Conservation (phyloP, 1,140 invertebrate species). For the Phthorimaea operculella region DNA sequence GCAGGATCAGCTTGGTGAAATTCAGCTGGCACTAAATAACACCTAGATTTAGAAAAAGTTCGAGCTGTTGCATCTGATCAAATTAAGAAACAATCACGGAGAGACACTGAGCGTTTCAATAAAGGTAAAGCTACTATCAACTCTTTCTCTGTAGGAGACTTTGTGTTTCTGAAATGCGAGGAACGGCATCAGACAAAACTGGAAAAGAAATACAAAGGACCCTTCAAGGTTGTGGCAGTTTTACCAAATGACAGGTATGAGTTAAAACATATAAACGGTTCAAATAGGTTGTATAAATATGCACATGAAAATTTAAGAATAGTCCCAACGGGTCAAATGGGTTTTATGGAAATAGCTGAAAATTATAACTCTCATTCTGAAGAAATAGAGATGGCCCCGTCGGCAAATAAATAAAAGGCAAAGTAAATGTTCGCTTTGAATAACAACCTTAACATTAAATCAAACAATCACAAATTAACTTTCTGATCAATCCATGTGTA, state of each 20-base stretch:
- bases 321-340: too few relatives aligned
- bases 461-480: too few relatives aligned
- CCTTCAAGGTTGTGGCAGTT: slow-evolving; percentile 4
- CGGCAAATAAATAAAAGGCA: too few relatives aligned
- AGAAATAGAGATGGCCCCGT: too few relatives aligned
- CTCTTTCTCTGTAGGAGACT: slow-evolving; percentile 8
- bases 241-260: slow-evolving; percentile 12
- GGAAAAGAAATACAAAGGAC: slow-evolving; percentile 9
- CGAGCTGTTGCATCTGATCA: slow-evolving; percentile 2
- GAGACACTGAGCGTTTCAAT: slow-evolving; percentile 7
- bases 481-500: too few relatives aligned
- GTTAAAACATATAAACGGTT: slow-evolving; percentile 7
- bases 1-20: slow-evolving; percentile 8
- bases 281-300: too few relatives aligned
- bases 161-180: slow-evolving; percentile 10
- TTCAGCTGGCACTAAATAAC: too few relatives aligned
- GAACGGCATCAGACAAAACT: slow-evolving; percentile 11
- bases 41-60: slow-evolving; percentile 1
- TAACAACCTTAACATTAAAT: too few relatives aligned
- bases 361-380: too few relatives aligned
- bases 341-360: too few relatives aligned
- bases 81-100: slow-evolving; percentile 2
- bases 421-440: too few relatives aligned
- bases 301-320: slow-evolving; percentile 9
- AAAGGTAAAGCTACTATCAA: slow-evolving; percentile 6